A percentile compares a stretch with the other conserved stretches of the same genome.
phyloP scores from a whole-genome alignment of 2,797 vertebrate genomes.

The Onychomys torridus region DNA sequence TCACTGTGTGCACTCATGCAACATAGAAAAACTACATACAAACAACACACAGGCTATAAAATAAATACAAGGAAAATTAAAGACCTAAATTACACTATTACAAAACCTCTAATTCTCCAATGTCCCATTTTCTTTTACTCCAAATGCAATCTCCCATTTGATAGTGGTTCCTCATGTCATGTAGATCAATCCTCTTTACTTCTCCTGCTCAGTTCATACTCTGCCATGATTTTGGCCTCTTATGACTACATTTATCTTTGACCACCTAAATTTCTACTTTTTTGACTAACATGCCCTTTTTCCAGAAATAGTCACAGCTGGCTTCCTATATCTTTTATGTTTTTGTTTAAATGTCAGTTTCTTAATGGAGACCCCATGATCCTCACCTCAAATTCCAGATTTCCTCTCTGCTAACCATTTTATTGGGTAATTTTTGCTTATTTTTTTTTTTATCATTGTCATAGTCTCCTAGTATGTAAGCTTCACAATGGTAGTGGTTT shows the following conservation, averaged over 20 bases:
- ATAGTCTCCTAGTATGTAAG: not conserved
- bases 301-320: not conserved
- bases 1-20: not conserved
- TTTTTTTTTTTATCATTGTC: not conserved
- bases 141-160: not conserved
- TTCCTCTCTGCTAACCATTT: not conserved
- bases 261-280: not conserved
- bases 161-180: fast-evolving
- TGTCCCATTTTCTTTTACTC: not conserved
- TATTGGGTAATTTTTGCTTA: not conserved
- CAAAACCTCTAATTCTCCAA: fast-evolving
- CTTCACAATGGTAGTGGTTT: not conserved
- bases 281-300: not conserved
- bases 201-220: not conserved
- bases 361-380: not conserved
- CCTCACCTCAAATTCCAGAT: not conserved
- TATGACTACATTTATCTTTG: not conserved
- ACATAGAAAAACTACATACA: not conserved
- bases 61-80: not conserved
- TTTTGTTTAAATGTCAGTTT: not conserved
- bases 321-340: not conserved
- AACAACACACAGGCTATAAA: not conserved
- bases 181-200: not conserved
- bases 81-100: not conserved
- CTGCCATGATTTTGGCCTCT: not conserved